Evolutionary conservation across 35 echinoderm and acorn worm genomes (phyloP).

Genomic region (Ophiothrix spiculata): DNA sequence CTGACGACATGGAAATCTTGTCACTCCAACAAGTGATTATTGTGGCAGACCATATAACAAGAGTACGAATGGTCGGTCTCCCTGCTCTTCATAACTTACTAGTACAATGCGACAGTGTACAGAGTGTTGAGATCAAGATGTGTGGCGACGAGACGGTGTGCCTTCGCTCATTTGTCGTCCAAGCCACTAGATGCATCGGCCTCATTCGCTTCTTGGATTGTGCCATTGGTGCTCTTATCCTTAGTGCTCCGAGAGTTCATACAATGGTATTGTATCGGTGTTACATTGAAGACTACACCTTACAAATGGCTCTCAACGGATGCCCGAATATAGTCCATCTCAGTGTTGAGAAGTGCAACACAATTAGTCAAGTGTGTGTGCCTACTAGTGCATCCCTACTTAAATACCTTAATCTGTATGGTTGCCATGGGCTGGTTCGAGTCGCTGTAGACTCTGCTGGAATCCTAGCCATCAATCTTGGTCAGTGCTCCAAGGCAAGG

Average conservation of each 20-base stretch:
- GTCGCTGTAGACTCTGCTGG: slow-evolving; percentile 53
- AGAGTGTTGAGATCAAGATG: slow-evolving; percentile 69
- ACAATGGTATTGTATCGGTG: slow-evolving; percentile 81
- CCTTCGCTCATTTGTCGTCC: slow-evolving; percentile 70
- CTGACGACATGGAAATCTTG: slow-evolving; percentile 67
- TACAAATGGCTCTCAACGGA: slow-evolving; percentile 67
- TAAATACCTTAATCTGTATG: slow-evolving; percentile 82
- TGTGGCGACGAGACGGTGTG: slow-evolving; percentile 60
- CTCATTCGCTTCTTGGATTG: slow-evolving; percentile 76
- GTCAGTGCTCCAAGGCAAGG: slow-evolving; percentile 59
- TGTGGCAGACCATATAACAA: slow-evolving; percentile 63
- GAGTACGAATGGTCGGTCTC: slow-evolving; percentile 47
- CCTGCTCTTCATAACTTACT: slow-evolving; percentile 56
- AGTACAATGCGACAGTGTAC: slow-evolving; percentile 73
- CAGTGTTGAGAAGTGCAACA: slow-evolving; percentile 78
- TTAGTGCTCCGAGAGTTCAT: slow-evolving; percentile 55
- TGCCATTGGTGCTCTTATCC: slow-evolving; percentile 60
- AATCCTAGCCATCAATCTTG: slow-evolving; percentile 62
- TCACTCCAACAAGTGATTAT: slow-evolving; percentile 55
- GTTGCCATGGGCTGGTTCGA: slow-evolving; percentile 48
- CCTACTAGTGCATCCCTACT: slow-evolving; percentile 30
- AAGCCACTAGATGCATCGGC: slow-evolving; percentile 57
- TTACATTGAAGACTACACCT: slow-evolving; percentile 71
- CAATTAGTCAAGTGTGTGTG: slow-evolving; percentile 42
- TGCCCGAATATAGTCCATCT: slow-evolving; percentile 78